Conservation (phyloP, 1,140 invertebrate genomes). For the Reticulitermes speratus region DNA sequence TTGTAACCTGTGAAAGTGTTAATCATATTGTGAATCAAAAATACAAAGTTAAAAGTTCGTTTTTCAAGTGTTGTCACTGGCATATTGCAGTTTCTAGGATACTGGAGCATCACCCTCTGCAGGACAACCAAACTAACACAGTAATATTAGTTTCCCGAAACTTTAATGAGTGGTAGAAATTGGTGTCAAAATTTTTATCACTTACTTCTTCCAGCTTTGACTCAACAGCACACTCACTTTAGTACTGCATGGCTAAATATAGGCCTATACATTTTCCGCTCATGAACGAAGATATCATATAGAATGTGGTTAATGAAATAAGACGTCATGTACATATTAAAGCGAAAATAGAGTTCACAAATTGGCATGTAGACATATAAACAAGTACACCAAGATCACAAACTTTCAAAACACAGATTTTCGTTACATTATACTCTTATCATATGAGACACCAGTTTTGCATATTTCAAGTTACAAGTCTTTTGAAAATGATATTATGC, state of each 20-base stretch:
- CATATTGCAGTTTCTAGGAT: not conserved
- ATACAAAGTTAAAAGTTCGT: not conserved
- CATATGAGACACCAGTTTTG: too few relatives aligned
- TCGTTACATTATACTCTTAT: too few relatives aligned
- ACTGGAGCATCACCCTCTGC: not conserved
- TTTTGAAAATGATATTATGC: too few relatives aligned
- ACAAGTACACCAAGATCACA: too few relatives aligned
- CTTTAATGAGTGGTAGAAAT: not conserved
- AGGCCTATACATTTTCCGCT: not conserved
- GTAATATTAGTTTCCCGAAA: not conserved
- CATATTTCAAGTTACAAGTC: too few relatives aligned
- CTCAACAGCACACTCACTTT: not conserved
- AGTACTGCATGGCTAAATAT: not conserved
- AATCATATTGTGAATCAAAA: not conserved
- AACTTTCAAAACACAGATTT: too few relatives aligned
- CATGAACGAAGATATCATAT: not conserved
- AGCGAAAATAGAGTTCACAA: too few relatives aligned
- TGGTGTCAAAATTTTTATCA: not conserved
- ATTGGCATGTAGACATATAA: too few relatives aligned
- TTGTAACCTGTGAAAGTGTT: not conserved
- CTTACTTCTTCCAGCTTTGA: not conserved
- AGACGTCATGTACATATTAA: too few relatives aligned
- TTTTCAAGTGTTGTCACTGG: too few relatives aligned
- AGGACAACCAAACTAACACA: not conserved
- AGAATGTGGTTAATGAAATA: too few relatives aligned